A percentile compares a stretch with the other conserved stretches of the same genome.
Evolutionary conservation across 2,888 invertebrate species (phyloP).

Genomic region (Thumatha senex): DNA sequence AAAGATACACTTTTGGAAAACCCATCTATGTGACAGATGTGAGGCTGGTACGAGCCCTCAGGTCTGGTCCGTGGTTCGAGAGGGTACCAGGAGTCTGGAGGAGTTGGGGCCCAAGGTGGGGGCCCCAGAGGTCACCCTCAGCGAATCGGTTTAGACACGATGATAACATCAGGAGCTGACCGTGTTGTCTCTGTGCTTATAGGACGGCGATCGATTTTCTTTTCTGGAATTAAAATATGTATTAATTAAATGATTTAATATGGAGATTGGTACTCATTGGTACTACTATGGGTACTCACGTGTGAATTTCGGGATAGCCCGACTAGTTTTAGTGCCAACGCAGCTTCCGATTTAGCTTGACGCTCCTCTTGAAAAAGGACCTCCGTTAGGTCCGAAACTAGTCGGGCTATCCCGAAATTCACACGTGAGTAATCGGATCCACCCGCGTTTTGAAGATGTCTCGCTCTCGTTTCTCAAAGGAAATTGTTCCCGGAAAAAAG

Average conservation of each 20-base stretch:
- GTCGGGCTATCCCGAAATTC: too few relatives aligned
- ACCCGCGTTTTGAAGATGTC: too few relatives aligned
- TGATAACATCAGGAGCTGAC: constrained; percentile 95
- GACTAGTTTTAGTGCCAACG: too few relatives aligned
- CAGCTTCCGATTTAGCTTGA: too few relatives aligned
- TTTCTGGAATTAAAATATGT: constrained; percentile 52
- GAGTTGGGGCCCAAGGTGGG: constrained; percentile 75
- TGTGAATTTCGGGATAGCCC: too few relatives aligned
- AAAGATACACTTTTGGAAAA: constrained; percentile 64
- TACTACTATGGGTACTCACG: too few relatives aligned
- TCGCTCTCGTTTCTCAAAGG: too few relatives aligned
- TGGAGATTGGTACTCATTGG: too few relatives aligned
- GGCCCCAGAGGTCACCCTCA: constrained; percentile 80
- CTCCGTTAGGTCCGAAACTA: too few relatives aligned
- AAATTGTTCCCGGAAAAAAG: too few relatives aligned
- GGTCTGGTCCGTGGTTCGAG: constrained; percentile 60
- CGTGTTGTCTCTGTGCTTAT: constrained; percentile 93
- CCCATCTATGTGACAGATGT: constrained; percentile 46
- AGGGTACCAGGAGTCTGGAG: constrained; percentile 63
- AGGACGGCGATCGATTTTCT: constrained; percentile 83
- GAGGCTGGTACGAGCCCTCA: constrained; percentile 60
- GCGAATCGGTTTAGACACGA: constrained; percentile 83
- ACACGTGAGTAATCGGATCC: too few relatives aligned
- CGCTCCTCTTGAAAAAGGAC: too few relatives aligned
- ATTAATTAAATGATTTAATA: not conserved